Evolutionary conservation across 2,888 invertebrate species (phyloP).

Genomic region (Marasmarcha lunaedactyla): DNA sequence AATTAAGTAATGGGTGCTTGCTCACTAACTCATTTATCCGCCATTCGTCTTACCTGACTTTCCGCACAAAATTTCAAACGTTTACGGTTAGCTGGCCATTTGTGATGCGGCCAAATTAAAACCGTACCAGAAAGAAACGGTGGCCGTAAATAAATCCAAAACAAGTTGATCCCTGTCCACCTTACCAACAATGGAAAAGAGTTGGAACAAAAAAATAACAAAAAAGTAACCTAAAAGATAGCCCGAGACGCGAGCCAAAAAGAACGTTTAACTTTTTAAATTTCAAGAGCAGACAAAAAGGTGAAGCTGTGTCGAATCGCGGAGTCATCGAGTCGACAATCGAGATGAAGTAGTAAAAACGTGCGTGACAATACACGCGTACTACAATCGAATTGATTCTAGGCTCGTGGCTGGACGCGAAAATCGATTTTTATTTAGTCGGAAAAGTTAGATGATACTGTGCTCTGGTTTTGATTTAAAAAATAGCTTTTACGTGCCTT

Average conservation of each 20-base stretch:
- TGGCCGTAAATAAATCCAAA: constrained; percentile 32
- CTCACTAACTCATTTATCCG: too few species aligned
- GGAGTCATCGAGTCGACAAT: constrained; percentile 32
- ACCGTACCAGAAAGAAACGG: constrained; percentile 35
- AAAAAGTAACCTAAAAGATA: constrained; percentile 25
- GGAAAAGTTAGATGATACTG: too few species aligned
- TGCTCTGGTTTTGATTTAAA: too few species aligned
- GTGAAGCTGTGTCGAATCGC: constrained; percentile 42
- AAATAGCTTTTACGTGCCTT: too few species aligned
- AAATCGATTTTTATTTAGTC: constrained; percentile 35
- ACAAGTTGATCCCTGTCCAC: constrained; percentile 31
- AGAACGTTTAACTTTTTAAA: constrained; percentile 18
- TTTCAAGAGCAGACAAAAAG: neutral
- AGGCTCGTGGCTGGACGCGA: constrained; percentile 27
- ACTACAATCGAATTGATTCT: constrained; percentile 27
- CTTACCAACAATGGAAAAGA: constrained; percentile 32
- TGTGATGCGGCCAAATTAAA: constrained; percentile 19
- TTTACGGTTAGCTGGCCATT: neutral
- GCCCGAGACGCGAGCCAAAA: constrained; percentile 40
- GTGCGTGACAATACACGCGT: constrained; percentile 56
- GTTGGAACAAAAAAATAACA: constrained; percentile 18
- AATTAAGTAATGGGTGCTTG: too few species aligned
- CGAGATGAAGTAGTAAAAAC: constrained; percentile 25
- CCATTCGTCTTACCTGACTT: neutral
- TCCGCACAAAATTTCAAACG: neutral